phyloP scores from a whole-genome alignment of 2,797 vertebrate genomes.

The Anas georgica region DNA sequence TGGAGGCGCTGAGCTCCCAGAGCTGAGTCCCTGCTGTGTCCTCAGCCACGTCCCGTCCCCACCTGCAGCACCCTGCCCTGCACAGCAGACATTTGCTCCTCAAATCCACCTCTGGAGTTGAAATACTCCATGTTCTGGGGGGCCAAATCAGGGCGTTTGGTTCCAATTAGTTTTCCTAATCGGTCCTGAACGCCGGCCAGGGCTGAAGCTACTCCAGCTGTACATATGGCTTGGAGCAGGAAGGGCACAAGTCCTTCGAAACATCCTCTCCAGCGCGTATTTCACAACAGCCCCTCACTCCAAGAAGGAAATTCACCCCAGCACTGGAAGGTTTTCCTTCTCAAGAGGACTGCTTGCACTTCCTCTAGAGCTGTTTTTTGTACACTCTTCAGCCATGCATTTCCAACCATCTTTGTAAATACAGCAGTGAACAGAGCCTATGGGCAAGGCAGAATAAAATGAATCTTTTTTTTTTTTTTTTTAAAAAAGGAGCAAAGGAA shows the following conservation, averaged over 20 bases:
- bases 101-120: fast-evolving
- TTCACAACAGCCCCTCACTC: neutral
- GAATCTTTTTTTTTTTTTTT: neutral
- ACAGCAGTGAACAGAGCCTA: neutral
- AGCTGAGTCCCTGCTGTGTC: neutral
- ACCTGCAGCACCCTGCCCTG: neutral
- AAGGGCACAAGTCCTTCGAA: neutral
- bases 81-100: neutral
- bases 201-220: slow-evolving; percentile 17
- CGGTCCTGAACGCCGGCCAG: slow-evolving; percentile 7
- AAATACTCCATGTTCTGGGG: neutral
- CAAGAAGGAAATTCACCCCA: neutral
- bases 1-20: neutral
- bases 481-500: neutral
- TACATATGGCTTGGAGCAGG: neutral
- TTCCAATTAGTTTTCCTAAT: neutral
- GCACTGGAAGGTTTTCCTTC: neutral
- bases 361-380: neutral
- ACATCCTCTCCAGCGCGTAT: neutral
- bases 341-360: neutral
- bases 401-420: neutral
- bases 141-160: neutral
- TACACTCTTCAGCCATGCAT: neutral
- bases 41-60: neutral
- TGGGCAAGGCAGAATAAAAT: neutral